A percentile compares a stretch with the other conserved stretches of the same genome.
Evolutionary conservation across 2,113 vertebrate species (phyloP).

Genomic region (Myotis davidii): DNA sequence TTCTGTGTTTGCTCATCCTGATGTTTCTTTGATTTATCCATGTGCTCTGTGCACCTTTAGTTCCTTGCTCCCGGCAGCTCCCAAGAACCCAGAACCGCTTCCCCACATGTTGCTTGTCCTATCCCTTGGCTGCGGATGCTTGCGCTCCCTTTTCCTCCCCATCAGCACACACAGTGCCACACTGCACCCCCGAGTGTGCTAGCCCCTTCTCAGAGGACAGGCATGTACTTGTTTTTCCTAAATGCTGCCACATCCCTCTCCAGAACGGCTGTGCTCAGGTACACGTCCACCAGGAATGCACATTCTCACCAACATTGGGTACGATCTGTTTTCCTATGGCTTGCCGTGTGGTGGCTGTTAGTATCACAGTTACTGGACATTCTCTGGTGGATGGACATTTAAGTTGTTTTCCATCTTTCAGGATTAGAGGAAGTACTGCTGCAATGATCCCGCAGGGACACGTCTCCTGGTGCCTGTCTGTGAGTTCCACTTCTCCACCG

Average conservation of each 20-base stretch:
- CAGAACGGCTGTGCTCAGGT: neutral
- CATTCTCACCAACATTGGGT: neutral
- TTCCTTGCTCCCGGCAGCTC: neutral
- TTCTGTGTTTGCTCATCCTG: neutral
- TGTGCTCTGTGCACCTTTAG: neutral
- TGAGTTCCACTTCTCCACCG: neutral
- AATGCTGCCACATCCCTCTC: neutral
- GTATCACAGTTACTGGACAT: neutral
- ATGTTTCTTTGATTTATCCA: neutral
- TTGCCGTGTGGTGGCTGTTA: neutral
- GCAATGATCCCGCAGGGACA: neutral
- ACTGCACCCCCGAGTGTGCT: neutral
- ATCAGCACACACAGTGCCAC: neutral
- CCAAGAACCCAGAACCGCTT: too few species aligned
- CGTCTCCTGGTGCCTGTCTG: neutral
- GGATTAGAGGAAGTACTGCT: neutral
- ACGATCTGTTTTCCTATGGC: neutral
- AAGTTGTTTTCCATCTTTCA: neutral
- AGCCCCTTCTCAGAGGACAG: neutral
- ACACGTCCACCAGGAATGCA: neutral
- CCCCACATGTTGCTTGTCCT: neutral
- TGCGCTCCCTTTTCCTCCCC: neutral
- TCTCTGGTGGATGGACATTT: neutral
- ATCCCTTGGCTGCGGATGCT: neutral
- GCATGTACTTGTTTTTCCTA: neutral